These are phyloP conservation scores for Drosophila ficusphila DNA, from an alignment of 1,140 invertebrate genomes.

Conservation along the genomic window DNA sequence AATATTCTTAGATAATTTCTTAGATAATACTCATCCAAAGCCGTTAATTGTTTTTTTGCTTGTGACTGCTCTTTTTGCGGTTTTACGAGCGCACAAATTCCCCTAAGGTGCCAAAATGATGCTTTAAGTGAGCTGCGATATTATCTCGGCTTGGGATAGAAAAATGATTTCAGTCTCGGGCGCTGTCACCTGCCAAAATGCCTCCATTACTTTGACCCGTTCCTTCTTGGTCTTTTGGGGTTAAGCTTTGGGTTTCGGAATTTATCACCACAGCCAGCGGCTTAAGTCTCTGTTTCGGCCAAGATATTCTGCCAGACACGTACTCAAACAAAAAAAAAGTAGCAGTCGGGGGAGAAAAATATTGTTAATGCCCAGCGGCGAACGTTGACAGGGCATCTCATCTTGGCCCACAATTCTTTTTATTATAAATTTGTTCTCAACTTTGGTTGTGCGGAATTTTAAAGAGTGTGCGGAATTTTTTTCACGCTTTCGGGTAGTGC, in stretches of 20 bases:
- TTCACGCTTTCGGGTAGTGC: slow-evolving; percentile 30
- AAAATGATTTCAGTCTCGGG: slow-evolving; percentile 24
- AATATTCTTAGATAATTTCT: slow-evolving; percentile 27
- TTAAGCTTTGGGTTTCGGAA: slow-evolving; percentile 31
- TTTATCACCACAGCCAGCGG: slow-evolving; percentile 34
- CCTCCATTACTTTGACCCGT: slow-evolving; percentile 46
- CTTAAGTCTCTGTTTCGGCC: slow-evolving; percentile 8
- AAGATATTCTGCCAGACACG: slow-evolving; percentile 40
- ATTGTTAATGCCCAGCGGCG: slow-evolving; percentile 50
- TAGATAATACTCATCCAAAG: slow-evolving; percentile 19
- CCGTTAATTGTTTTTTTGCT: slow-evolving; percentile 48
- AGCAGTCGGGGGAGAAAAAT: slow-evolving; percentile 21
- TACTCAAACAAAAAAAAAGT: slow-evolving; percentile 10
- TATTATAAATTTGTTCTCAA: slow-evolving; percentile 35
- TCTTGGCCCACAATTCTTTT: slow-evolving; percentile 50
- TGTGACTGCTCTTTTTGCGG: neutral
- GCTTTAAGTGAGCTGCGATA: slow-evolving; percentile 51
- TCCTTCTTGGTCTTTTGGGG: slow-evolving; percentile 5
- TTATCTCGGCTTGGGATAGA: slow-evolving; percentile 40
- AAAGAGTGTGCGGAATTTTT: slow-evolving; percentile 54
- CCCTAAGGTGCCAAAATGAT: slow-evolving; percentile 59
- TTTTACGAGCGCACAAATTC: slow-evolving; percentile 24
- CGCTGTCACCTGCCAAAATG: slow-evolving; percentile 44
- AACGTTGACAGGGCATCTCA: slow-evolving; percentile 38
- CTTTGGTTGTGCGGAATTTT: slow-evolving; percentile 59